Evolutionary conservation across 2,888 invertebrate genomes (phyloP).

Genomic region (Kryphioiulus occultus): DNA sequence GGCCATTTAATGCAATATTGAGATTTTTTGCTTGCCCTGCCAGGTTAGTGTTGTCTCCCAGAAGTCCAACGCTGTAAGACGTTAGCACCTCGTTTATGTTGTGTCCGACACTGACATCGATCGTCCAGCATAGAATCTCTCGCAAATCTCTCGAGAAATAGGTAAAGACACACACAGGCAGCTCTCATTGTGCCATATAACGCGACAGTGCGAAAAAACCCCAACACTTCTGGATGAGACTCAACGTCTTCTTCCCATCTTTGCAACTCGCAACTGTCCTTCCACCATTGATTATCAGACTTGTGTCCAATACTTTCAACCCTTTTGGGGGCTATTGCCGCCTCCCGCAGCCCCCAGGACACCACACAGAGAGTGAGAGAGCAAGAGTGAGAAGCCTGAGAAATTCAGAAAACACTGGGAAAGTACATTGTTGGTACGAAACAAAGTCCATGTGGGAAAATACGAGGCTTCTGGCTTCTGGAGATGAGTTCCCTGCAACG

Average conservation of each 20-base stretch:
- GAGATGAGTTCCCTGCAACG: neutral
- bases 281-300: slow-evolving; percentile 20
- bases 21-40: neutral
- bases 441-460: slow-evolving; percentile 42
- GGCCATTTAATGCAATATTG: slow-evolving; percentile 26
- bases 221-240: neutral
- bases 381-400: slow-evolving; percentile 44
- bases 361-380: neutral
- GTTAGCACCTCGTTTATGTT: slow-evolving; percentile 43
- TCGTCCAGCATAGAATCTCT: neutral
- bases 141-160: slow-evolving; percentile 45
- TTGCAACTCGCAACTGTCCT: neutral
- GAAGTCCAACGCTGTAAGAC: slow-evolving; percentile 35
- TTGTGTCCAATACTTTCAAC: slow-evolving; percentile 6
- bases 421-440: slow-evolving; percentile 42
- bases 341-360: neutral
- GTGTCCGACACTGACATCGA: slow-evolving; percentile 44
- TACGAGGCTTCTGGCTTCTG: neutral
- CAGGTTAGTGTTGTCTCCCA: neutral
- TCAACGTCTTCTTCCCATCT: neutral
- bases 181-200: slow-evolving; percentile 27
- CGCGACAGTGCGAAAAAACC: neutral
- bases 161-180: slow-evolving; percentile 40
- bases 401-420: slow-evolving; percentile 42
- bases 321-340: neutral